Conservation (phyloP, 2,113 vertebrate genomes). For the Lycaon pictus region DNA sequence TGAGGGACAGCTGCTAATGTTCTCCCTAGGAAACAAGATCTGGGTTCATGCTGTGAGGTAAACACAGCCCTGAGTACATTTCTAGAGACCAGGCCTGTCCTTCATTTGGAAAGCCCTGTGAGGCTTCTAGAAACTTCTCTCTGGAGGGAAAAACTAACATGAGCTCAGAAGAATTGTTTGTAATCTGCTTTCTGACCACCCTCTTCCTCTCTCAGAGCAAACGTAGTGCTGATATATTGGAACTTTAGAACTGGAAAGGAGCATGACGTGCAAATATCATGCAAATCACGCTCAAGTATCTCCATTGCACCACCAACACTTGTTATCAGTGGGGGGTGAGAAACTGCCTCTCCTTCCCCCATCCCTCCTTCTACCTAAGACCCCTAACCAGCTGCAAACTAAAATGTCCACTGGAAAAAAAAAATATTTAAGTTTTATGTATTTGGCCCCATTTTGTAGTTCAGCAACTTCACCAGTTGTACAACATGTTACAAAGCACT, state of each 20-base stretch:
- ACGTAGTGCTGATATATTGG: neutral
- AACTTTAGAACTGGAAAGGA: neutral
- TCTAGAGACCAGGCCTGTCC: slow-evolving; percentile 59
- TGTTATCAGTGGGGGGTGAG: neutral
- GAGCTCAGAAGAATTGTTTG: slow-evolving; percentile 42
- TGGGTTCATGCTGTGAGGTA: neutral
- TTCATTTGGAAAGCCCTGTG: slow-evolving; percentile 6
- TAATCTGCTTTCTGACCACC: neutral
- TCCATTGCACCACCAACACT: neutral
- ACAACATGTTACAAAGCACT: neutral
- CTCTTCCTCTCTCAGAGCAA: neutral
- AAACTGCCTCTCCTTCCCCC: neutral
- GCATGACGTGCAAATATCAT: neutral
- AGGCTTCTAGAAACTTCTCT: slow-evolving; percentile 75
- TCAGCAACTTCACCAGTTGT: neutral
- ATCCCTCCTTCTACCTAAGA: neutral
- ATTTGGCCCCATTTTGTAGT: slow-evolving; percentile 23
- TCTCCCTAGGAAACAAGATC: slow-evolving; percentile 49
- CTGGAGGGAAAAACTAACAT: slow-evolving; percentile 25
- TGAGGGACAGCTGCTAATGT: slow-evolving; percentile 43
- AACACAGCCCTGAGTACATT: neutral
- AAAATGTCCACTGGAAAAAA: slow-evolving; percentile 3
- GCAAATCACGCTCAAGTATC: neutral
- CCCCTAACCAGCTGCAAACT: neutral
- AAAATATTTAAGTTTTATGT: neutral